These are phyloP conservation scores for Epizoanthus rinbou DNA, from an alignment of 92 coral and sea anemone genomes.

Conservation along the genomic window DNA sequence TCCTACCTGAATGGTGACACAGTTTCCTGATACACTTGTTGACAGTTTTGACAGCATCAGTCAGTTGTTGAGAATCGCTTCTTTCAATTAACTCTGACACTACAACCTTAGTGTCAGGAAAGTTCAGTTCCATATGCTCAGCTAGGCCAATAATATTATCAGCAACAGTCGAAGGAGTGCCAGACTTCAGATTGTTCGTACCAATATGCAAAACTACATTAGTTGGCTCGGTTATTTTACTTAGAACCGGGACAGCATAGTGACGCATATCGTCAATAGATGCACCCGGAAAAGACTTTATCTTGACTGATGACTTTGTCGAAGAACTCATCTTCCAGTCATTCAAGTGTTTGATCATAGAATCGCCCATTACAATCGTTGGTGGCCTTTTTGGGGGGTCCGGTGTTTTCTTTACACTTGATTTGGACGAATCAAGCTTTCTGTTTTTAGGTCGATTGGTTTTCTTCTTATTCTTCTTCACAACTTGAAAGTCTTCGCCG, in stretches of 20 bases:
- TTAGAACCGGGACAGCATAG: background rate
- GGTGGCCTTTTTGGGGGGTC: background rate
- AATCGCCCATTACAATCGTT: constrained; percentile 20
- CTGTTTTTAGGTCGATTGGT: too few species aligned
- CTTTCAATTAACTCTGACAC: background rate
- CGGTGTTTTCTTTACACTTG: too few species aligned
- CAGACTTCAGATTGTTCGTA: constrained; percentile 12
- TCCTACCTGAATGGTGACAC: constrained; percentile 8
- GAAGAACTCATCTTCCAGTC: background rate
- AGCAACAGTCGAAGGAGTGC: background rate
- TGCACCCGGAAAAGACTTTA: constrained; percentile 29
- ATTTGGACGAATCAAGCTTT: too few species aligned
- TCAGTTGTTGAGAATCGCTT: background rate
- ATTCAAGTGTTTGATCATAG: constrained; percentile 2
- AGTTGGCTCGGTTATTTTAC: background rate
- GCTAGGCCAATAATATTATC: constrained; percentile 2
- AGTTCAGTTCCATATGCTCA: background rate
- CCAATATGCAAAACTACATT: constrained; percentile 26
- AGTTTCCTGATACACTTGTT: background rate
- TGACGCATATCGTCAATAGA: constrained; percentile 26
- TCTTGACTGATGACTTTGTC: background rate
- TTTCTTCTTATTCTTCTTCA: too few species aligned
- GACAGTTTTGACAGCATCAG: background rate
- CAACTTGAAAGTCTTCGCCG: too few species aligned
- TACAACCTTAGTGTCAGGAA: background rate